A percentile compares a stretch with the other conserved stretches of the same genome.
These are phyloP conservation scores for Wasmannia auropunctata DNA, from an alignment of 1,140 invertebrate genomes.

Conservation along the genomic window DNA sequence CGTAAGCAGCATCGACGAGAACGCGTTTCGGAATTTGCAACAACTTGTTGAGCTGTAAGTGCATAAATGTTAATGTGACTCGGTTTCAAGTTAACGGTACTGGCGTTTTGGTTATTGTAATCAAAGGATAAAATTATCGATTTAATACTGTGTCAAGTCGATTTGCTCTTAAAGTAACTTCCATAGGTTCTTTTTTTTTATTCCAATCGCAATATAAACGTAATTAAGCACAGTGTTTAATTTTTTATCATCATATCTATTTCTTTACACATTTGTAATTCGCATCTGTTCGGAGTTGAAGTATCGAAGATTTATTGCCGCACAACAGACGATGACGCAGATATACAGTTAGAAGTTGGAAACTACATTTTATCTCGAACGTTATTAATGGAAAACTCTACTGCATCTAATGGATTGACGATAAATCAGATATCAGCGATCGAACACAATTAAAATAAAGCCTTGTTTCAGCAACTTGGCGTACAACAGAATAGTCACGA, in stretches of 20 bases:
- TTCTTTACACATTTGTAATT: not conserved
- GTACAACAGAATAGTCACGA: slow-evolving; percentile 73
- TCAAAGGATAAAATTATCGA: slow-evolving; percentile 4
- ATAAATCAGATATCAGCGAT: not conserved
- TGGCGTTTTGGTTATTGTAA: slow-evolving; percentile 10
- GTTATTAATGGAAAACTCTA: slow-evolving; percentile 11
- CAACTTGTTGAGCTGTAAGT: slow-evolving; percentile 86
- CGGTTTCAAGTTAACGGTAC: slow-evolving; percentile 38
- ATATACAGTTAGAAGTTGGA: slow-evolving; percentile 7
- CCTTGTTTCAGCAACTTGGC: slow-evolving; percentile 83
- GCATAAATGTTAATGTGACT: slow-evolving; percentile 47
- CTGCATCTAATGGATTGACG: not conserved
- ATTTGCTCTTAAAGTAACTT: not conserved
- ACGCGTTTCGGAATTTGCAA: slow-evolving; percentile 83
- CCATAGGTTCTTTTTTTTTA: not conserved
- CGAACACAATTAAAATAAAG: not conserved
- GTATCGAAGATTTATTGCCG: slow-evolving; percentile 27
- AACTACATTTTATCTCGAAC: not conserved
- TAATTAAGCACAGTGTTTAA: not conserved
- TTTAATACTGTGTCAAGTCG: slow-evolving; percentile 3
- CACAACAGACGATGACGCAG: not conserved
- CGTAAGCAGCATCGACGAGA: slow-evolving; percentile 81
- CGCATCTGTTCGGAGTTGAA: not conserved
- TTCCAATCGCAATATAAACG: not conserved
- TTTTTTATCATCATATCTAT: not conserved